These are phyloP conservation scores for Acleris sparsana DNA, from an alignment of 2,888 invertebrate species.

Conservation along the genomic window DNA sequence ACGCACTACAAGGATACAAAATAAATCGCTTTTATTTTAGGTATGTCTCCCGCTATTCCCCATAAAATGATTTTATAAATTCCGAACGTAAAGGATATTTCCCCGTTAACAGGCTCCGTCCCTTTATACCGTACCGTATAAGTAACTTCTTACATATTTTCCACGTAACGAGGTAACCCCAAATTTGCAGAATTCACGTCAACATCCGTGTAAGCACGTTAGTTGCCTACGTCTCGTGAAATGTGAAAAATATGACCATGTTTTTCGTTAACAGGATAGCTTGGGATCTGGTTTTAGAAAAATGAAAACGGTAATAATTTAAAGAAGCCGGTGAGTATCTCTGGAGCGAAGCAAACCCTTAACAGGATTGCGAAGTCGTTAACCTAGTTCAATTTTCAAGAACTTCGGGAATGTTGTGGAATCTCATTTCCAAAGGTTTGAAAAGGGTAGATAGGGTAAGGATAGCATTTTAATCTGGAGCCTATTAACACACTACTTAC, in stretches of 20 bases:
- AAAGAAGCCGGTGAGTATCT: too few relatives aligned
- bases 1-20: not conserved
- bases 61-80: constrained; percentile 29
- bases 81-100: constrained; percentile 21
- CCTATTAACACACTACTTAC: too few relatives aligned
- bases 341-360: too few relatives aligned
- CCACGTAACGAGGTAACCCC: constrained; percentile 20
- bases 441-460: too few relatives aligned
- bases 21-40: not conserved
- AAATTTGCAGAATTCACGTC: constrained; percentile 22
- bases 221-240: constrained; percentile 14
- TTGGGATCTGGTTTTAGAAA: not conserved
- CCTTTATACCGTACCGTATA: constrained; percentile 3
- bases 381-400: too few relatives aligned
- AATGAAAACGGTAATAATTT: not conserved
- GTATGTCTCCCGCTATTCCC: constrained; percentile 10
- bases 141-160: constrained; percentile 32
- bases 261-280: constrained; percentile 15
- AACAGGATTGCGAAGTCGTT: too few relatives aligned
- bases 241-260: constrained; percentile 12
- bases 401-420: too few relatives aligned
- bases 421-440: too few relatives aligned
- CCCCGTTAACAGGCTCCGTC: constrained; percentile 18
- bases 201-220: constrained; percentile 17
- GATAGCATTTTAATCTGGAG: too few relatives aligned